Conservation (phyloP, 2,113 vertebrate species). For the Panthera uncia region DNA sequence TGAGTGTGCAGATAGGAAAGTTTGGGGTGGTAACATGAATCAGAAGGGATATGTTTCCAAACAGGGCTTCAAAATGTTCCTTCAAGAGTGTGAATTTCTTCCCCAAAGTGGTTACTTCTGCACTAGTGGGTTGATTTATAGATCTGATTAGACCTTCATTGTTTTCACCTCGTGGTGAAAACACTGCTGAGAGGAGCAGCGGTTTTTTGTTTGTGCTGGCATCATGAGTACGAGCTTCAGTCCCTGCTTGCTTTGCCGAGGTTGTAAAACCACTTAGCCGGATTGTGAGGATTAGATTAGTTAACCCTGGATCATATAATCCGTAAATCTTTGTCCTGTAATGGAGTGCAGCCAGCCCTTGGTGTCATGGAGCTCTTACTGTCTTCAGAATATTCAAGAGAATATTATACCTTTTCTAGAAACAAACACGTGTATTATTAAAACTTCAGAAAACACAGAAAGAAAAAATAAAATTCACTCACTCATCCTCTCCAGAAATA, state of each 20-base stretch:
- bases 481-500: background rate
- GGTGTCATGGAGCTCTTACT: background rate
- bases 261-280: background rate
- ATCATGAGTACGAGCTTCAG: background rate
- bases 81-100: background rate
- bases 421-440: background rate
- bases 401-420: background rate
- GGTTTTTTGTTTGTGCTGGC: background rate
- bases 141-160: background rate
- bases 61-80: background rate
- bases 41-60: background rate
- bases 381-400: background rate
- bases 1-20: background rate
- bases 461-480: background rate
- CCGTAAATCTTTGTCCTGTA: background rate
- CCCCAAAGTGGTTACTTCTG: background rate
- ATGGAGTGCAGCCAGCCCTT: background rate
- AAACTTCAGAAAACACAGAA: background rate
- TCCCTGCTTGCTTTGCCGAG: background rate
- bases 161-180: background rate
- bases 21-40: background rate
- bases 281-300: background rate
- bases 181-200: background rate
- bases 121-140: background rate
- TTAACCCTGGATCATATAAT: background rate